A percentile compares a stretch with the other conserved stretches of the same genome.
Evolutionary conservation across 2,888 invertebrate genomes (phyloP).

Genomic region (Eledona agricola): DNA sequence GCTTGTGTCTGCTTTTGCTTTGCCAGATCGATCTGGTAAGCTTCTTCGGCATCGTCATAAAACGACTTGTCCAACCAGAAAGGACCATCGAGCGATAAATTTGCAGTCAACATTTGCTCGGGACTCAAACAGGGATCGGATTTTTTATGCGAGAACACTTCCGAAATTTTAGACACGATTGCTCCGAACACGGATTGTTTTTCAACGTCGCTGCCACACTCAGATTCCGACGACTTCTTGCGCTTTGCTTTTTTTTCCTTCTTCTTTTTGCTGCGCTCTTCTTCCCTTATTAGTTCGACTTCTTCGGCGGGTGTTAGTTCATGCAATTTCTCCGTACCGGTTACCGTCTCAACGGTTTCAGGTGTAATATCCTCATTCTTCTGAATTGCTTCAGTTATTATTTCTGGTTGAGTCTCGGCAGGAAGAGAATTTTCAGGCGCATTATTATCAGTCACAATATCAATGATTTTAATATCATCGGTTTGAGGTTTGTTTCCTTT

Average conservation of each 20-base stretch:
- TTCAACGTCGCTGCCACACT: slow-evolving; percentile 29
- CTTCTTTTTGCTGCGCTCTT: slow-evolving; percentile 33
- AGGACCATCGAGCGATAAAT: slow-evolving; percentile 62
- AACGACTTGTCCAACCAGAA: slow-evolving; percentile 71
- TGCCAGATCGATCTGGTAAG: slow-evolving; percentile 66
- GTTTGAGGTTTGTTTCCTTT: slow-evolving; percentile 7
- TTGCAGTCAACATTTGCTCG: slow-evolving; percentile 46
- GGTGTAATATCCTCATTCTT: slow-evolving; percentile 8
- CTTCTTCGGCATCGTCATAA: slow-evolving; percentile 74
- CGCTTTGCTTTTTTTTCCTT: slow-evolving; percentile 41
- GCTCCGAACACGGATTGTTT: slow-evolving; percentile 51
- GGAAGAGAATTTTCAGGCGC: not conserved
- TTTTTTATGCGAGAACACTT: slow-evolving; percentile 49
- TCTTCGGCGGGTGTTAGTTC: slow-evolving; percentile 34
- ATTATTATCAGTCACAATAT: not conserved
- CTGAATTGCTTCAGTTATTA: not conserved
- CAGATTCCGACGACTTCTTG: slow-evolving; percentile 34
- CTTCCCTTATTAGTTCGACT: slow-evolving; percentile 19
- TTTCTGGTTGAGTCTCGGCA: not conserved
- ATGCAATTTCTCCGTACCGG: slow-evolving; percentile 16
- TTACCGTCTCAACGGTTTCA: slow-evolving; percentile 6
- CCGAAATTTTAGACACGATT: slow-evolving; percentile 52
- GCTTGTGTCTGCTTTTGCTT: slow-evolving; percentile 57
- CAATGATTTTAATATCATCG: slow-evolving; percentile 8
- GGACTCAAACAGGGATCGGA: slow-evolving; percentile 54